Percentiles rank a stretch among this genome's conserved stretches.
Conservation (phyloP, 1,140 invertebrate genomes). For the Hylyphantes graminicola region DNA sequence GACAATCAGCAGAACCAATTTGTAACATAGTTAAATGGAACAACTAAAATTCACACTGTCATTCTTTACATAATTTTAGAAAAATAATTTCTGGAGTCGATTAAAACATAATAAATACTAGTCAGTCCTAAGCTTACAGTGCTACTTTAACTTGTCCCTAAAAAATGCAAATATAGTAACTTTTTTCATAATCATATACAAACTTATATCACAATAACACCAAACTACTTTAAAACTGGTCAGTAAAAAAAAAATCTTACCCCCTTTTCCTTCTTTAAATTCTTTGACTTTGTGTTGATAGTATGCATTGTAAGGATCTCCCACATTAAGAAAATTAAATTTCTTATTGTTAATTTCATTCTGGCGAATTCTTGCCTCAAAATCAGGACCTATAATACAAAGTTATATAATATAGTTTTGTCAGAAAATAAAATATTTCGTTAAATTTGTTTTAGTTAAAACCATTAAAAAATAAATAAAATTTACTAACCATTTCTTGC, state of each 20-base stretch:
- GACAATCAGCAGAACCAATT: too few species aligned
- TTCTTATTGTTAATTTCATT: constrained; percentile 98
- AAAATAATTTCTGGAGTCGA: not conserved
- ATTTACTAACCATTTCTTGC: constrained; percentile 85
- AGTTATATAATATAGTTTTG: not conserved
- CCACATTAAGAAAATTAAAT: constrained; percentile 96
- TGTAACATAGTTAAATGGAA: too few species aligned
- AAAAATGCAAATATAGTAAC: too few species aligned
- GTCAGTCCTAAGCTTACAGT: too few species aligned
- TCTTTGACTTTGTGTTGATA: constrained; percentile 99
- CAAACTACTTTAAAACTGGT: not conserved
- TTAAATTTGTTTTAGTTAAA: not conserved
- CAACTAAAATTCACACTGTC: too few species aligned
- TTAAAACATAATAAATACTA: too few species aligned
- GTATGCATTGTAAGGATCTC: constrained; percentile 98
- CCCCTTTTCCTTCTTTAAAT: constrained; percentile 85
- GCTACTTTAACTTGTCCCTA: too few species aligned
- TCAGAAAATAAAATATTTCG: not conserved
- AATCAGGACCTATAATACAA: constrained; percentile 77
- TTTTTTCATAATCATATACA: too few species aligned
- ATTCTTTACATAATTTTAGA: not conserved
- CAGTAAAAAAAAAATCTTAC: constrained; percentile 19
- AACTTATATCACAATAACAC: not conserved
- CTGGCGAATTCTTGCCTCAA: constrained; percentile 94
- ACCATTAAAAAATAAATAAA: not conserved